These are phyloP conservation scores for Pogonocichla stellata DNA, from an alignment of 2,113 vertebrate genomes.

Conservation along the genomic window DNA sequence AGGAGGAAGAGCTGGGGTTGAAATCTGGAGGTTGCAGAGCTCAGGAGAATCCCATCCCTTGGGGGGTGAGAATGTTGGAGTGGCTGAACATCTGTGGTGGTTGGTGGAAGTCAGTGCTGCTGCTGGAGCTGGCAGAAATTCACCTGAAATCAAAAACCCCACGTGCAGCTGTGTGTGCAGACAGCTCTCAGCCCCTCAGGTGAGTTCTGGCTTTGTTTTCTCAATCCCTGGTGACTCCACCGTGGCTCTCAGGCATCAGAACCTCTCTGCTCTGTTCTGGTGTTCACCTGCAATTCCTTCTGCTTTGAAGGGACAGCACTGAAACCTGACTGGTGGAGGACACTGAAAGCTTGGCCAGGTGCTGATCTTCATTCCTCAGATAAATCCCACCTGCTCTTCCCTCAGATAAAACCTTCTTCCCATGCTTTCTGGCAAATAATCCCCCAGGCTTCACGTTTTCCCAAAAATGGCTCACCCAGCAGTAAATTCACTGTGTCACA, in stretches of 20 bases:
- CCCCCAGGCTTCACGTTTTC: rapidly evolving
- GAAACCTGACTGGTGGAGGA: background rate
- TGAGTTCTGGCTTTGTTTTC: background rate
- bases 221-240: rapidly evolving
- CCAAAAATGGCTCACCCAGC: rapidly evolving
- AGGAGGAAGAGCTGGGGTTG: background rate
- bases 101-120: background rate
- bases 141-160: background rate
- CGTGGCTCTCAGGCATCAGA: rapidly evolving
- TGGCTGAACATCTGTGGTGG: background rate
- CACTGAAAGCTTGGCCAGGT: rapidly evolving
- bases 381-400: rapidly evolving
- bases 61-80: background rate
- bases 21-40: background rate
- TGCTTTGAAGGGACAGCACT: background rate
- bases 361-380: background rate
- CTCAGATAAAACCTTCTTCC: background rate
- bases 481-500: rapidly evolving
- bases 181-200: background rate
- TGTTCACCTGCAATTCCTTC: background rate
- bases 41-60: background rate
- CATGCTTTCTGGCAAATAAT: too few relatives aligned
- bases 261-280: background rate
- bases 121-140: background rate
- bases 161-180: rapidly evolving